A percentile compares a stretch with the other conserved stretches of the same genome.
Conservation (phyloP, 2,797 vertebrate species). For the Gastrophryne carolinensis region DNA sequence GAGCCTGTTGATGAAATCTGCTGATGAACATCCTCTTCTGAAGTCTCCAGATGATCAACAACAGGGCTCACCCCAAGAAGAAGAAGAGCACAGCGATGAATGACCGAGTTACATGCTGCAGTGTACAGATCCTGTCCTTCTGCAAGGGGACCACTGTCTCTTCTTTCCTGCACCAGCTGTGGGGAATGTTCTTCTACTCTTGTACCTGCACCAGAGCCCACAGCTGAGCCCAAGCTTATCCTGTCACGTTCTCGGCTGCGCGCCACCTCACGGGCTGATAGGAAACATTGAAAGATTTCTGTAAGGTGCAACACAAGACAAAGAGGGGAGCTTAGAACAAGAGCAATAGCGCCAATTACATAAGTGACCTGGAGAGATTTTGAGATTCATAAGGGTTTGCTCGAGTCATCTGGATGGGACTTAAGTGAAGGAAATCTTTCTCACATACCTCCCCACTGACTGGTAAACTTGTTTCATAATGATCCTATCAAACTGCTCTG, state of each 20-base stretch:
- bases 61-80: constrained; percentile 89
- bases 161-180: constrained; percentile 79
- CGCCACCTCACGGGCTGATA: constrained; percentile 95
- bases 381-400: background rate
- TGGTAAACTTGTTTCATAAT: no score
- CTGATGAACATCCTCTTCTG: constrained; percentile 75
- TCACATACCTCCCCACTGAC: no score
- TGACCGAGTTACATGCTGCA: constrained; percentile 91
- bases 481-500: no score
- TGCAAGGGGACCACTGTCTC: constrained; percentile 79
- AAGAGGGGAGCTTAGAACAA: constrained; percentile 59
- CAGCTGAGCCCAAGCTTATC: constrained; percentile 70
- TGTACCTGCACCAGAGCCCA: constrained; percentile 65
- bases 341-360: constrained; percentile 56
- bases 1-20: constrained; percentile 67
- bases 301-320: constrained; percentile 75
- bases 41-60: constrained; percentile 77
- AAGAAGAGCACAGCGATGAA: constrained; percentile 92
- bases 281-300: constrained; percentile 99
- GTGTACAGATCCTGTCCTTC: constrained; percentile 95
- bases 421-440: no score
- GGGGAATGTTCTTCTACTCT: constrained; percentile 78
- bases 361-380: constrained; percentile 2
- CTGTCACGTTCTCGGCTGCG: constrained; percentile 89
- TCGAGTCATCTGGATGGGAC: background rate